Percentiles rank a stretch among this genome's conserved stretches.
These are phyloP conservation scores for Drosophila virilis DNA, from an alignment of 1,140 invertebrate species.

Conservation along the genomic window DNA sequence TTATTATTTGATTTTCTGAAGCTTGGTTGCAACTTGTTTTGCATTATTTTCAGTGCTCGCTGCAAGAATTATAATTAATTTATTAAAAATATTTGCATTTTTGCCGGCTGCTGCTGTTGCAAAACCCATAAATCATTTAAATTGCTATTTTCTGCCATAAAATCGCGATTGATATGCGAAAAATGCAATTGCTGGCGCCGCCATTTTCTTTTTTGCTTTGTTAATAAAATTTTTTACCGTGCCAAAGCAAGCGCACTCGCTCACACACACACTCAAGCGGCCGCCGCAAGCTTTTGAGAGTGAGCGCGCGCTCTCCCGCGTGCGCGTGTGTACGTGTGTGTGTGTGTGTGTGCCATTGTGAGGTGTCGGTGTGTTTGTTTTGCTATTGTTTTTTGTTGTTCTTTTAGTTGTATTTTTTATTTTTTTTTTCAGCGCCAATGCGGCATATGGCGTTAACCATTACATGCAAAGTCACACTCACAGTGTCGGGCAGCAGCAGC, in stretches of 20 bases:
- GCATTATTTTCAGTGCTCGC: neutral
- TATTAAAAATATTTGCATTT: neutral
- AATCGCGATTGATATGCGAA: conserved; percentile 40
- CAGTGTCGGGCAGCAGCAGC: conserved; percentile 28
- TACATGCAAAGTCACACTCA: conserved; percentile 78
- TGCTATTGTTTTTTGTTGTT: conserved; percentile 57
- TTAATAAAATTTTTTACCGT: conserved; percentile 77
- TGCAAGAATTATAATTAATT: neutral
- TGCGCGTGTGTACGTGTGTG: conserved; percentile 11
- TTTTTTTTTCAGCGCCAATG: conserved; percentile 40
- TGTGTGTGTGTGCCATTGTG: conserved; percentile 27
- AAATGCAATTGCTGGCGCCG: conserved; percentile 50
- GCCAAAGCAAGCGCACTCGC: conserved; percentile 35
- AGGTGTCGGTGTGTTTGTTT: conserved; percentile 45
- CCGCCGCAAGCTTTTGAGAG: conserved; percentile 49
- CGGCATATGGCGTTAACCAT: conserved; percentile 73
- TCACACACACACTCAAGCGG: conserved; percentile 35
- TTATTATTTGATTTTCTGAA: neutral
- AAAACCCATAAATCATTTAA: conserved; percentile 9
- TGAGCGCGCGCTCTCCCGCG: conserved; percentile 16
- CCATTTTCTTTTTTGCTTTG: conserved; percentile 70
- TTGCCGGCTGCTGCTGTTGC: neutral
- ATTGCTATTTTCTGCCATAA: conserved; percentile 20
- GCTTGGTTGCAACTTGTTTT: neutral
- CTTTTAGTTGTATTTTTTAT: no score